Evolutionary conservation across 2,797 vertebrate genomes (phyloP), one percentile per base, ranked within the genome.

Genomic region (Amphiprion clarkii): DNA sequence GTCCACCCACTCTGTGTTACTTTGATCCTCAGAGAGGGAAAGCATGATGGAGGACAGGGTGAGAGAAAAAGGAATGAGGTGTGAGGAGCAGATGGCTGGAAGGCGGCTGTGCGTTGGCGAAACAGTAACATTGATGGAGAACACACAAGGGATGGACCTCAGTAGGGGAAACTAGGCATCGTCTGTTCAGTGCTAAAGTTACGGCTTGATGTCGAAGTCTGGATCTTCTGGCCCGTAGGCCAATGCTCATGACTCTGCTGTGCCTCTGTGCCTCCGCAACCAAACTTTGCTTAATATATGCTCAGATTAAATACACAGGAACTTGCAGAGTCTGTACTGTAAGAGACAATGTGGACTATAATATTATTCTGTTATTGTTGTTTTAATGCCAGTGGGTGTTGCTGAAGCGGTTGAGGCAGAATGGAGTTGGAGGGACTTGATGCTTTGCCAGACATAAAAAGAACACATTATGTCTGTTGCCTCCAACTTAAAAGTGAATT

Each of bases 71-170:
- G 87, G 87, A 91, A 89, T 79, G 91, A 93, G 91, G 93, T 92
- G 93, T 94, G 91, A 94, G 91, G 91, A 94, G 87, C 93, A 94
- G 93, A 94, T 94, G 93, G 93, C 87, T 85, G 87, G 90, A 91
- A 92, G 93, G 93, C 91, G 92, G 88, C 90, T 68, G 79, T 88
- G 93, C 92, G 91, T 93, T 92, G 92, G 93, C 92, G 90, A 93
- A 93, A 91, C 89, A 91, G 86, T 92, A 90, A 92, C 89, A 83
- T 93, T 89, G 92, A 90, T 87, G 90, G 92, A 91, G 90, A 90
- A 88, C 87, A 88, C 89, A 88, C 88, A 74, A 90, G 89, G 79
- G 89, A 88, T 42, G 90, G 93, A 91, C 93, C 89, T 93, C 91
- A 64, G 89, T 82, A 67, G 83, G 87, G 91, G 88, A 88, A 90